phyloP scores from a whole-genome alignment of 2,113 vertebrate genomes.

The Mus spicilegus region DNA sequence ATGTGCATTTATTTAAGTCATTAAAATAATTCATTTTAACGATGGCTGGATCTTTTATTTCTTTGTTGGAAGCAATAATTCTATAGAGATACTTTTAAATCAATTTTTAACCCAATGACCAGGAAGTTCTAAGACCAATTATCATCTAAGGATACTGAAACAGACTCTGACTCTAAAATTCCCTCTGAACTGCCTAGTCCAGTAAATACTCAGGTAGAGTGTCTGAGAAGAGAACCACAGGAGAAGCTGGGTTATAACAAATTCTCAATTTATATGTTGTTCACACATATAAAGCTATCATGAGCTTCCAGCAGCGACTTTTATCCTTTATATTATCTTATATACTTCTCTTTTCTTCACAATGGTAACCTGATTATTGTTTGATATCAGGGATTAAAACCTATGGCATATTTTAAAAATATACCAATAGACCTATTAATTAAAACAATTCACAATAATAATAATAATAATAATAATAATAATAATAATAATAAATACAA shows the following conservation, averaged over 20 bases:
- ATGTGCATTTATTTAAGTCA: conserved; percentile 58
- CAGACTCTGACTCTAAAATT: conserved; percentile 13
- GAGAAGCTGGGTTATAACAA: background rate
- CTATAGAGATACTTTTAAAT: conserved; percentile 17
- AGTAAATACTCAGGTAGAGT: background rate
- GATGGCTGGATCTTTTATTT: conserved; percentile 53
- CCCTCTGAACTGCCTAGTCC: background rate
- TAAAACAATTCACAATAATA: background rate
- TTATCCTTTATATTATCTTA: background rate
- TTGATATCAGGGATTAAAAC: background rate
- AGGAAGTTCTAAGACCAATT: background rate
- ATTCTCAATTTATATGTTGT: background rate
- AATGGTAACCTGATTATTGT: background rate
- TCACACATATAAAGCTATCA: background rate
- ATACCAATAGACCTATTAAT: background rate
- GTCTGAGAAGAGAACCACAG: background rate
- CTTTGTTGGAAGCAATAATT: background rate
- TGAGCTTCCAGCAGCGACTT: background rate
- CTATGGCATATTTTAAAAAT: background rate
- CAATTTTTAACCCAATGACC: conserved; percentile 8
- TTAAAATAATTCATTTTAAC: conserved; percentile 73
- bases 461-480: background rate
- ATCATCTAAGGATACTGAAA: background rate
- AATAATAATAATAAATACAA: background rate
- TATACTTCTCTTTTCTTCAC: conserved; percentile 21